A percentile compares a stretch with the other conserved stretches of the same genome.
Evolutionary conservation across 2,113 vertebrate genomes (phyloP).

Genomic region (Brachirus orientalis): DNA sequence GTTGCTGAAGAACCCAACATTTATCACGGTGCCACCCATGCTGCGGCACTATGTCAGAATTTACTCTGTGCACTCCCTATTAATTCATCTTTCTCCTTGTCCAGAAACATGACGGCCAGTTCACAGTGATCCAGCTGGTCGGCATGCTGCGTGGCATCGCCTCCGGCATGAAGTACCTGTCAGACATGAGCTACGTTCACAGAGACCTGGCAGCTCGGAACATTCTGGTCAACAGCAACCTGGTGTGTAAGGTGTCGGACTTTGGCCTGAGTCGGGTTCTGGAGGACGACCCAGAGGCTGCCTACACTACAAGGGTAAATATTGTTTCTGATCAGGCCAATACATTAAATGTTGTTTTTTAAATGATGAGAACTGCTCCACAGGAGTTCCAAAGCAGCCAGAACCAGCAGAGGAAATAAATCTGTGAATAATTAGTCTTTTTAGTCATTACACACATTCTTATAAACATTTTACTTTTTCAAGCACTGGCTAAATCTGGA

Average conservation of each 20-base stretch:
- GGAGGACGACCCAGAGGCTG: constrained; percentile 95
- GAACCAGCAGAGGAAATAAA: no score
- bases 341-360: no score
- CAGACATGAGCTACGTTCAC: constrained; percentile 98
- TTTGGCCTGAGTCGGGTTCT: constrained; percentile 97
- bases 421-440: no score
- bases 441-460: no score
- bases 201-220: constrained; percentile 95
- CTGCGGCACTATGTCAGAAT: constrained; percentile 16
- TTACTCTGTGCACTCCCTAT: constrained; percentile 13
- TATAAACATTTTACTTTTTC: no score
- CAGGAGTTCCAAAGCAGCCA: no score
- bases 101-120: constrained; percentile 97
- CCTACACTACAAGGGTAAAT: constrained; percentile 95
- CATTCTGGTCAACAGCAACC: constrained; percentile 97
- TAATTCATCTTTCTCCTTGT: constrained; percentile 32
- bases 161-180: constrained; percentile 98
- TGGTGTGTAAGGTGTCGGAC: constrained; percentile 98
- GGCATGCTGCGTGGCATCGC: constrained; percentile 98
- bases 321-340: no score
- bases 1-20: not conserved
- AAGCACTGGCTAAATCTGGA: no score
- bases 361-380: no score
- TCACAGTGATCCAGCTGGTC: constrained; percentile 97
- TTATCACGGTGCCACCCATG: constrained; percentile 4